A percentile compares a stretch with the other conserved stretches of the same genome.
These are phyloP conservation scores for Melanostoma scalare DNA, from an alignment of 2,888 invertebrate genomes.

Conservation along the genomic window DNA sequence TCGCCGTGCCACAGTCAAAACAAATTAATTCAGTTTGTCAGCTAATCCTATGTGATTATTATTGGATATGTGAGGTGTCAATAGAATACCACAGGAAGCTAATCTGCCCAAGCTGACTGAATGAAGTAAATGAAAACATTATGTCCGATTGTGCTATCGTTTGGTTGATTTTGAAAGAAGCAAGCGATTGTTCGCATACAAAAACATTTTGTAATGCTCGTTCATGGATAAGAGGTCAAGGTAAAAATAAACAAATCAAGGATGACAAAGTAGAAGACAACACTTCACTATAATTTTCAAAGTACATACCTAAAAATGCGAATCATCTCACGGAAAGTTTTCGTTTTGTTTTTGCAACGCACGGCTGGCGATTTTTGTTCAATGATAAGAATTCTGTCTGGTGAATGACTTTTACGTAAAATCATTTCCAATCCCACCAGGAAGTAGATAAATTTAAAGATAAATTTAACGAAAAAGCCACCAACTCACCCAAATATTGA, in stretches of 20 bases:
- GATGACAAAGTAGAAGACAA: too few relatives aligned
- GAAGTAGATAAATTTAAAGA: constrained; percentile 44
- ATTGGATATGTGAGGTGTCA: constrained; percentile 56
- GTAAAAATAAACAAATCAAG: too few relatives aligned
- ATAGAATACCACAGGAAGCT: constrained; percentile 35
- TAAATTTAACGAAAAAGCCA: constrained; percentile 33
- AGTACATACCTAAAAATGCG: constrained; percentile 24
- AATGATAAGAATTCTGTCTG: constrained; percentile 36
- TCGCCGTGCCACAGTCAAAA: constrained; percentile 57
- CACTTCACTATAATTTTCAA: not conserved
- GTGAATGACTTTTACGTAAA: constrained; percentile 40
- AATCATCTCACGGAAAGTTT: constrained; percentile 34
- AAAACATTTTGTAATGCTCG: too few relatives aligned
- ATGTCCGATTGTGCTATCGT: constrained; percentile 11
- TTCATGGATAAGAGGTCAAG: too few relatives aligned
- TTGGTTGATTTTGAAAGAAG: not conserved
- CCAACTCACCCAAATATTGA: constrained; percentile 62
- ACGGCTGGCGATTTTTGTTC: constrained; percentile 44
- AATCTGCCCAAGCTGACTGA: constrained; percentile 9
- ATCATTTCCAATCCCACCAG: constrained; percentile 44
- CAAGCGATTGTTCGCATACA: too few relatives aligned
- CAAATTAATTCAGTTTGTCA: constrained; percentile 55
- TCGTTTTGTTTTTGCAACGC: not conserved
- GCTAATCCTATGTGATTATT: constrained; percentile 55
- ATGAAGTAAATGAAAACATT: constrained; percentile 38